Evolutionary conservation across 1,140 invertebrate genomes (phyloP), one percentile per base, ranked within the genome.

Genomic region (Panagrolaimus sp.): DNA sequence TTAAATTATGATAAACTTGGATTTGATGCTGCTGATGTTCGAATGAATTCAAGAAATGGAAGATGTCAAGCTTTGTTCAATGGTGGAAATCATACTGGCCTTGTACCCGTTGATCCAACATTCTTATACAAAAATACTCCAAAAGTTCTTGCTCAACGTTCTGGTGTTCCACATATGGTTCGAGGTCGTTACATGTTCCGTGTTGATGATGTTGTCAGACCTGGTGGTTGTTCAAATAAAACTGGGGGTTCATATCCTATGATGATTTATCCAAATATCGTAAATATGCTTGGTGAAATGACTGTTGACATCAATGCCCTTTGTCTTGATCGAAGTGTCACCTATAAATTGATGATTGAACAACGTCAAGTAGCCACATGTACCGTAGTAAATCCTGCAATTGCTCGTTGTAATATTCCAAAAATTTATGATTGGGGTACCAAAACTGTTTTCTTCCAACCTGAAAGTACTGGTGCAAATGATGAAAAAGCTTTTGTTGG

Each of bases 381-480:
- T 67, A 74, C 69, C 7, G 73, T 83, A 10, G 48, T 82, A 1
- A 82, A 82, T 71, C 68, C 80, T 9, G 75, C 80, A 14, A 76
- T 82, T 48, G 80, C 80, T 24, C 62, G 80, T 28, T 82, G 80
- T 52, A 70, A 73, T 70, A 74, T 82, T 9, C 80, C 80, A 21
- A 82, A 83, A 58, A 83, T 82, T 32, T 83, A 82, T 67, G 82
- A 82, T 69, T 82, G 80, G 80, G 80, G 80, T 43, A 82, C 80
- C 12, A 82, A 82, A 65, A 82, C 80, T 7, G 81, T 82, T 46
- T 82, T 81, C 67, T 82, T 82, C 72, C 80, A 82, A 65, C 80
- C 80, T n/a, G 80, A 82, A 70, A 79, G 80, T 69, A 71, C 74
- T 65, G 82, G 82, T n/a, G 80, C 80, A 10, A 83, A 82, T 63